phyloP scores from a whole-genome alignment of 2,797 vertebrate species.

The Peromyscus attwateri region DNA sequence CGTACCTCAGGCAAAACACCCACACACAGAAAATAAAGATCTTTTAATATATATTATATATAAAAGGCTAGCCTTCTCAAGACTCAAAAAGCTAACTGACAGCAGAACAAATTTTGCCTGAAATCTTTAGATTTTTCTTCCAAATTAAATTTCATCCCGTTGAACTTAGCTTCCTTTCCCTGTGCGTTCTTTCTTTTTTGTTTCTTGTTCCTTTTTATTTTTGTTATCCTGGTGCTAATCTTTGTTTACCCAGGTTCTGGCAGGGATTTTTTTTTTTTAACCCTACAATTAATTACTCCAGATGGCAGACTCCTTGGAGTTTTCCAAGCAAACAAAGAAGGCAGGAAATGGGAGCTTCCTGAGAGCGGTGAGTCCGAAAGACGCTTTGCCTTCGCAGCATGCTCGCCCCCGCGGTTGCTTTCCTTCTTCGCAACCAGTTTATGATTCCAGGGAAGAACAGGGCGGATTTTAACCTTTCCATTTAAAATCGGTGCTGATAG shows the following conservation, averaged over 20 bases:
- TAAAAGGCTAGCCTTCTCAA: not conserved
- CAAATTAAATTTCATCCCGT: not conserved
- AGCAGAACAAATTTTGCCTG: not conserved
- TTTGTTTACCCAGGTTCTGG: conserved; percentile 80
- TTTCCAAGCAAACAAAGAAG: conserved; percentile 80
- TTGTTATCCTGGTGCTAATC: conserved; percentile 75
- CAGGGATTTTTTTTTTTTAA: conserved; percentile 34
- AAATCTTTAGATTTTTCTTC: conserved; percentile 30
- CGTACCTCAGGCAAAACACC: not conserved
- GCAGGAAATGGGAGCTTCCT: conserved; percentile 80
- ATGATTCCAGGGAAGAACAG: not conserved
- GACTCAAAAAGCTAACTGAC: not conserved
- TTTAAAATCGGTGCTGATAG: conserved; percentile 22
- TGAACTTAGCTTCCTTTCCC: conserved; percentile 16
- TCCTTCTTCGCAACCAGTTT: conserved; percentile 12
- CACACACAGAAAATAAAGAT: not conserved
- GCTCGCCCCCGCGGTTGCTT: not conserved
- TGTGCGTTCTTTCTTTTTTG: not conserved
- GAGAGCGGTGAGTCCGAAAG: not conserved
- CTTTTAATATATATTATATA: not conserved
- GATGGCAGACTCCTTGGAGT: conserved; percentile 70
- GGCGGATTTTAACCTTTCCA: conserved; percentile 38
- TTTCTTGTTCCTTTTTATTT: conserved; percentile 57
- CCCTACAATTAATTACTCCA: conserved; percentile 78
- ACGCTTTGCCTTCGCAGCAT: conserved; percentile 28